These are phyloP conservation scores for Caenorhabditis remanei DNA, from an alignment of 1,140 invertebrate species.

Conservation along the genomic window DNA sequence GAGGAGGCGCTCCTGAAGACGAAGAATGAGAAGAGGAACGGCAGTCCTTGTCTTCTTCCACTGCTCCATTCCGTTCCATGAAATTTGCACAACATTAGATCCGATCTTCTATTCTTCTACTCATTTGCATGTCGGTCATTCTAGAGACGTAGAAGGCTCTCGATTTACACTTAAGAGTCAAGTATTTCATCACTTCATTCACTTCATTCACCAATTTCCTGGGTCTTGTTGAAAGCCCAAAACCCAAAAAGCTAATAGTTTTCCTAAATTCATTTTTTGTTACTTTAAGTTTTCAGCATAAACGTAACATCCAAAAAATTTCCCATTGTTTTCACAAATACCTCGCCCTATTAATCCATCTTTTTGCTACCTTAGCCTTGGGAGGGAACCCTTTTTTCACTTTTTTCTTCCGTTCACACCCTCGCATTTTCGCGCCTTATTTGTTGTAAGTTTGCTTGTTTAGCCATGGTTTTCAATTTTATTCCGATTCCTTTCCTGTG, in stretches of 20 bases:
- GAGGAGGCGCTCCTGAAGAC: conserved; percentile 25
- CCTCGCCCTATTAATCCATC: conserved; percentile 37
- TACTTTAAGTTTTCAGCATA: not conserved
- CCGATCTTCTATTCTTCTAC: conserved; percentile 51
- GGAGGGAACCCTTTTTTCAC: not conserved
- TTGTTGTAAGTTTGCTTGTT: conserved; percentile 44
- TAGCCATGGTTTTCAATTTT: conserved; percentile 3
- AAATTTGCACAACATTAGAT: conserved; percentile 57
- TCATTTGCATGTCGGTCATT: conserved; percentile 51
- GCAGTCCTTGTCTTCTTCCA: conserved; percentile 8
- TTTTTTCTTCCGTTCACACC: not conserved
- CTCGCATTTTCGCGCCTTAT: conserved; percentile 47
- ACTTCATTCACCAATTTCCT: not conserved
- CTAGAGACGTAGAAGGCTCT: not conserved
- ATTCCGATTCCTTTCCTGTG: not conserved
- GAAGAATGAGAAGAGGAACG: conserved; percentile 2
- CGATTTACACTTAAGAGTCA: conserved; percentile 50
- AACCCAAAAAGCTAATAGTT: too few relatives aligned
- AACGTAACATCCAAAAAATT: too few relatives aligned
- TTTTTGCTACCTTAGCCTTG: not conserved
- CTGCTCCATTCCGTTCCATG: conserved; percentile 17
- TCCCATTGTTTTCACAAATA: not conserved
- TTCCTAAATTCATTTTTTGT: too few relatives aligned
- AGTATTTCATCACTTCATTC: conserved; percentile 53
- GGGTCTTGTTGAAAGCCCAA: not conserved